Evolutionary conservation across 2,797 vertebrate genomes (phyloP), one percentile per base, ranked within the genome.

Genomic region (Cetoscarus ocellatus): DNA sequence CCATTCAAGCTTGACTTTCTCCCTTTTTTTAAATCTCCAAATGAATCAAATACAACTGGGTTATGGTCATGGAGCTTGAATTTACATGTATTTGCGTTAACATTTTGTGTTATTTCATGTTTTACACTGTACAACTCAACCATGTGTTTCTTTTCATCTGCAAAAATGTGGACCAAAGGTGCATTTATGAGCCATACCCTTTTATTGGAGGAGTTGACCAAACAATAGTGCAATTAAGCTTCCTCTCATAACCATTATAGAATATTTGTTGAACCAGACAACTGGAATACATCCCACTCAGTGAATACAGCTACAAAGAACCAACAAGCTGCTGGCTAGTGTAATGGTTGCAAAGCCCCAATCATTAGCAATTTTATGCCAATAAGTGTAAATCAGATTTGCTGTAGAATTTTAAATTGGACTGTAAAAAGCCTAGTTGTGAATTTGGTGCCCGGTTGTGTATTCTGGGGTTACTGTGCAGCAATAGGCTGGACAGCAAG

Each of bases 1-100:
- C 42, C 69, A 11, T 36, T 68, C 56, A 54, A 38, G 61, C 81
- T 72, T 67, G 40, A 18, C 56, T 36, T 18, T 69, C 36, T 49
- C 55, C n/a, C 61, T 56, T 4, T 52, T 70, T 42, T 57, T 27
- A 27, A 27, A 27, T 69, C 42, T 56, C 15, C 49, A 13, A 68
- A 60, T 39, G 7, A 39, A 3, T 39, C 3, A 42, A 36, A 34
- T 27, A 52, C 27, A 44, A 50, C 14, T 15, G 1, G 38, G 17
- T 63, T 61, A 27, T 52, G 43, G 12, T 69, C 43, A 67, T 36
- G 57, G 9, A 35, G 58, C 11, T 56, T 53, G 6, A n/a, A 67
- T 57, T 51, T 48, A 5, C 60, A 67, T 62, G 27, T 51, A 48
- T 51, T 45, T 75, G 27, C 45, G 61, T 73, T 69, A 6, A 36